These are phyloP conservation scores for honey bee (Apis mellifera) DNA, from an alignment of 1,140 invertebrate species.

Conservation along the genomic window DNA sequence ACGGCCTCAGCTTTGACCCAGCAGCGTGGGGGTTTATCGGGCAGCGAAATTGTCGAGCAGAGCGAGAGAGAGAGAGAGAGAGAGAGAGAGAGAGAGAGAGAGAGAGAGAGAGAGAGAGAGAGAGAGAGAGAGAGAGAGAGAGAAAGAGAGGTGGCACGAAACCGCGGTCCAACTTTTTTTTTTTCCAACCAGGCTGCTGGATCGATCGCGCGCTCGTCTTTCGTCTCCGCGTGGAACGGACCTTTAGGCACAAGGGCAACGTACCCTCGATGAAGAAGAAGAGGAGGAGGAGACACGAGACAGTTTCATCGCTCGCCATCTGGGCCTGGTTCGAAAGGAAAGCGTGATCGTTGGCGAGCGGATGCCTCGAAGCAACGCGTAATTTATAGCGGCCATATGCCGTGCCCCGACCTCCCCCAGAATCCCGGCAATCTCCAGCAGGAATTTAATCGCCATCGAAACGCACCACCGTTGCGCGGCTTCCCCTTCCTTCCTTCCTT, in stretches of 20 bases:
- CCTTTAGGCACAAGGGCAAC: slow-evolving; percentile 56
- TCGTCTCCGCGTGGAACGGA: not conserved
- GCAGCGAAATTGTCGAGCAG: not conserved
- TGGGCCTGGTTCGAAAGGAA: slow-evolving; percentile 60
- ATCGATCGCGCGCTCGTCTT: slow-evolving; percentile 35
- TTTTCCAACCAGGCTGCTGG: not conserved
- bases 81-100: not conserved
- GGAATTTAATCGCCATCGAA: slow-evolving; percentile 35
- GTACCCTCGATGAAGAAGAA: slow-evolving; percentile 51
- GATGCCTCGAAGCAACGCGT: not conserved
- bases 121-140: not conserved
- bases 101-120: not conserved
- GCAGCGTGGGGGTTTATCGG: not conserved
- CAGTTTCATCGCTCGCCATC: slow-evolving; percentile 65
- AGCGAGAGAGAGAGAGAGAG: not conserved
- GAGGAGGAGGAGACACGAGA: too few species aligned
- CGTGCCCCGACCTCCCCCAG: not conserved
- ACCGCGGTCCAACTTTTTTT: not conserved
- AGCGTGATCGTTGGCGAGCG: slow-evolving; percentile 48
- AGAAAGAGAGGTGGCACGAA: not conserved
- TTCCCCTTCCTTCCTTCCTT: too few species aligned
- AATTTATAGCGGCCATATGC: slow-evolving; percentile 47
- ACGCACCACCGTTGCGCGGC: not conserved
- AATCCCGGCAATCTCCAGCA: not conserved
- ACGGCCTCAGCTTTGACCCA: not conserved